A percentile compares a stretch with the other conserved stretches of the same genome.
Conservation (phyloP, 2,113 vertebrate genomes). For the Tylochromis polylepis region DNA sequence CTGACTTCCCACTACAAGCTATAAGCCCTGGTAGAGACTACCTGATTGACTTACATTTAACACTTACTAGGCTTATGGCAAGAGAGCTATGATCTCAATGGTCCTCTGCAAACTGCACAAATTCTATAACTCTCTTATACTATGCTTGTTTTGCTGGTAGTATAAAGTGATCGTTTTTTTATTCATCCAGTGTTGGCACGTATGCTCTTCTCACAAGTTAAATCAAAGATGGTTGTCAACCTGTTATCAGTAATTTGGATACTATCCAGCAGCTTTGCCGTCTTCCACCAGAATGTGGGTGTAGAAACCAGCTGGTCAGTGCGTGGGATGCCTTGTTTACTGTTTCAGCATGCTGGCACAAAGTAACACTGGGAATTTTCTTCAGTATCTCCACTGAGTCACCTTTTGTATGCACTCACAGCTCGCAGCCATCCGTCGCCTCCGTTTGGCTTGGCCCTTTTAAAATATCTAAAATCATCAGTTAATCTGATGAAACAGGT, state of each 20-base stretch:
- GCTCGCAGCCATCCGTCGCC: not conserved
- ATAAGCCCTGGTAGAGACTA: not conserved
- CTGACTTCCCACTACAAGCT: not conserved
- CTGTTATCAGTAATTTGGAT: slow-evolving; percentile 53
- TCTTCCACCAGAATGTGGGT: slow-evolving; percentile 68
- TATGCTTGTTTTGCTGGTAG: not conserved
- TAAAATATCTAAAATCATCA: not conserved
- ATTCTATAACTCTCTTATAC: not conserved
- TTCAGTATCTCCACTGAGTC: slow-evolving; percentile 32
- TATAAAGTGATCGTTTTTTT: not conserved
- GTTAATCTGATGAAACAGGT: not conserved
- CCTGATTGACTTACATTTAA: slow-evolving; percentile 38
- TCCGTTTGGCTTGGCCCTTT: not conserved
- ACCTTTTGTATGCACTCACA: slow-evolving; percentile 9
- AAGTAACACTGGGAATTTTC: slow-evolving; percentile 36
- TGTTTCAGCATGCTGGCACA: slow-evolving; percentile 60
- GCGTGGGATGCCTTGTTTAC: slow-evolving; percentile 66
- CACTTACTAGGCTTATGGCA: not conserved
- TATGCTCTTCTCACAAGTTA: slow-evolving; percentile 10
- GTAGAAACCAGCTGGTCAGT: slow-evolving; percentile 72
- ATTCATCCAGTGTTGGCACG: not conserved
- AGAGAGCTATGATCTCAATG: not conserved
- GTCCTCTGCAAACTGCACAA: not conserved
- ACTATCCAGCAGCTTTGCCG: slow-evolving; percentile 51
- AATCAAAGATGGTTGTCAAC: slow-evolving; percentile 45